phyloP scores from a whole-genome alignment of 1,140 invertebrate genomes.

The Eueides isabella region DNA sequence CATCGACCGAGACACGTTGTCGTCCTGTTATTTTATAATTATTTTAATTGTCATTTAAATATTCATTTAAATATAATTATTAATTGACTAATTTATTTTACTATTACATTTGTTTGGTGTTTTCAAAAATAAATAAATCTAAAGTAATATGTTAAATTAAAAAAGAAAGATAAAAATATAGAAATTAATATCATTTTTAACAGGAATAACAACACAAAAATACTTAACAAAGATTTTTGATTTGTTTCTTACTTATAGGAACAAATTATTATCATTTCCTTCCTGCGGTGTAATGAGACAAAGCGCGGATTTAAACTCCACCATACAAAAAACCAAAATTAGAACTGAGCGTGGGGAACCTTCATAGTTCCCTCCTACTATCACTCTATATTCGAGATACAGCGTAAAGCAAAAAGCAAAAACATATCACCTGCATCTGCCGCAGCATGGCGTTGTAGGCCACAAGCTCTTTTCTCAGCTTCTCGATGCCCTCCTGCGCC shows the following conservation, averaged over 20 bases:
- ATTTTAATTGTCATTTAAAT: constrained; percentile 11
- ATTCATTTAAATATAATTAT: neutral
- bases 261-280: too few species aligned
- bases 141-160: too few species aligned
- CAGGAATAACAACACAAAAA: too few species aligned
- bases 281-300: too few species aligned
- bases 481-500: constrained; percentile 90
- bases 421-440: constrained; percentile 61
- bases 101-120: too few species aligned
- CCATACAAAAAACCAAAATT: neutral
- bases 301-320: too few species aligned
- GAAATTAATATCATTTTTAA: too few species aligned
- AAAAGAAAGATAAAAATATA: too few species aligned
- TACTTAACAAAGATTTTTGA: too few species aligned
- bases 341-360: neutral
- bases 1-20: constrained; percentile 65
- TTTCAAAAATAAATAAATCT: too few species aligned
- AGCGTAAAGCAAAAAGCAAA: neutral
- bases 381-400: neutral
- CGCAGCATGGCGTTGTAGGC: constrained; percentile 64
- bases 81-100: too few species aligned
- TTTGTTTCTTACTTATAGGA: too few species aligned
- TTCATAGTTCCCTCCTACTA: neutral
- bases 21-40: constrained; percentile 55
- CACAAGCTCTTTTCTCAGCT: constrained; percentile 86